Evolutionary conservation across 2,888 invertebrate species (phyloP), one percentile per base, ranked within the genome.

Genomic region (Lepidocyrtinus sp.): DNA sequence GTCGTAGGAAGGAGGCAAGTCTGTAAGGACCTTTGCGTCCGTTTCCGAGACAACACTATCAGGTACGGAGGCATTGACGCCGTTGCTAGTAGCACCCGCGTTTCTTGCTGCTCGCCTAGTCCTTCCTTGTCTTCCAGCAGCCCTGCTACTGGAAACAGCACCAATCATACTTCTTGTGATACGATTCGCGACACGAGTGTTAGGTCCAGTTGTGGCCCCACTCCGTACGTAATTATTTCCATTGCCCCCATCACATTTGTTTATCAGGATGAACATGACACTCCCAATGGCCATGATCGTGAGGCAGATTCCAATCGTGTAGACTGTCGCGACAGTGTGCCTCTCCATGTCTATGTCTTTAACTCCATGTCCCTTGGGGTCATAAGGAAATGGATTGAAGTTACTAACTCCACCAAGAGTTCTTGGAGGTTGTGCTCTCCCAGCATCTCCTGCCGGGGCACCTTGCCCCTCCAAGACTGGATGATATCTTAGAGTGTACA

Each of bases 1-100:
- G 25, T 63, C 82, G 50, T 82, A 82, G 2, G 76, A 74, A 2
- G 82, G 82, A 24, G 82, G 82, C 12, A 79, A 63, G 46, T 82
- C 82, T 21, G 64, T 36, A 17, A 46, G n/a, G 22, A 63, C 46
- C 50, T 82, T 82, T 36, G 68, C 81, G 59, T 45, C 50, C 24
- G 2, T 27, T 36, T 77, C 73, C n/a, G 55, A 64, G 46, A 19
- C 64, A 46, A 17, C n/a, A n/a, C n/a, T n/a, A n/a, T n/a, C 55
- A 65, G 68, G 62, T 25, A 12, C 25, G 50, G 61, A 45, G n/a
- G n/a, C 26, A 68, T 50, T 74, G n/a, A n/a, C n/a, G n/a, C n/a
- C n/a, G n/a, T 61, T 61, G n/a, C n/a, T n/a, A n/a, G n/a, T n/a
- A n/a, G n/a, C n/a, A n/a, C n/a, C n/a, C n/a, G n/a, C n/a, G n/a